Conservation (phyloP, 2,888 invertebrate genomes). For the Lordiphosa fenestrarum region DNA sequence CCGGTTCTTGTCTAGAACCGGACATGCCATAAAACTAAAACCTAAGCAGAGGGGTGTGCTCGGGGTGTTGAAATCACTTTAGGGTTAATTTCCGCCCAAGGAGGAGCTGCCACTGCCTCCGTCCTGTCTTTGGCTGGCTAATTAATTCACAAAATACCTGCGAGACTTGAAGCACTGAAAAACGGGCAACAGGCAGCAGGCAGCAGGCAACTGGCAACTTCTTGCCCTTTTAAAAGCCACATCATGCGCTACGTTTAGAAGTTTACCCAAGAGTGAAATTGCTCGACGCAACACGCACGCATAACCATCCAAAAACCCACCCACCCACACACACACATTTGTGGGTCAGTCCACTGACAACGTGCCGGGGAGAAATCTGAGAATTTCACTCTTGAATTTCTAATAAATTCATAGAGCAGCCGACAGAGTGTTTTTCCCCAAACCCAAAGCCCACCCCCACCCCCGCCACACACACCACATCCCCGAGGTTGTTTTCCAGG, state of each 20-base stretch:
- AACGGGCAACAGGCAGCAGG: not conserved
- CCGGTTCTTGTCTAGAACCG: conserved; percentile 64
- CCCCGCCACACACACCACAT: no score
- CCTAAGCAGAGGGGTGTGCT: conserved; percentile 25
- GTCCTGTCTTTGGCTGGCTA: conserved; percentile 29
- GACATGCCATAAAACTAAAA: conserved; percentile 71
- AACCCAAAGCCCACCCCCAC: no score
- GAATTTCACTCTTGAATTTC: conserved; percentile 72
- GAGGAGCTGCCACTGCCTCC: conserved; percentile 14
- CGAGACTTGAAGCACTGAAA: conserved; percentile 15
- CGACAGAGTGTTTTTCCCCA: conserved; percentile 2
- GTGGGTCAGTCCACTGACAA: conserved; percentile 62
- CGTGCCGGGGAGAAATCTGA: conserved; percentile 49
- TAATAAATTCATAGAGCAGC: conserved; percentile 65
- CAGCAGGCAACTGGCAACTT: not conserved
- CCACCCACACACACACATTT: conserved; percentile 26
- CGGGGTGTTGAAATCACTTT: conserved; percentile 63
- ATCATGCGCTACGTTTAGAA: conserved; percentile 57
- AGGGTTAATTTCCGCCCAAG: conserved; percentile 66
- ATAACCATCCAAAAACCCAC: conserved; percentile 5
- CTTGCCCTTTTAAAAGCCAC: conserved; percentile 30
- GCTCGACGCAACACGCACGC: conserved; percentile 48
- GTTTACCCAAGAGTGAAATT: conserved; percentile 57
- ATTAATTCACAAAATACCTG: conserved; percentile 73
- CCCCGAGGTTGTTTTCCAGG: conserved; percentile 18